Conservation (phyloP, 1,140 invertebrate genomes). For the Drosophila varians region DNA sequence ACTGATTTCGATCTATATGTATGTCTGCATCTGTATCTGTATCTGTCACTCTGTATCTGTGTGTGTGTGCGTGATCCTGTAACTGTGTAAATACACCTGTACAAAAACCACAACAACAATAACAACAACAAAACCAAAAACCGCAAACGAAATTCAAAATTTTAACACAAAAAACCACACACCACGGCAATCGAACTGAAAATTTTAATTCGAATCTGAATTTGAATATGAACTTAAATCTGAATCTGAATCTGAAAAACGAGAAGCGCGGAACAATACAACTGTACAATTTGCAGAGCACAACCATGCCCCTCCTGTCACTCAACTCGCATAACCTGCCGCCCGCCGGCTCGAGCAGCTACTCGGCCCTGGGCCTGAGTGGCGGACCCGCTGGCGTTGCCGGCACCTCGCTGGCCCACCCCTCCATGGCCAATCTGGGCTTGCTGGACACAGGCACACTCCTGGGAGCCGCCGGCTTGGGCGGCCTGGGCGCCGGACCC, state of each 20-base stretch:
- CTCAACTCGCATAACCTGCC: conserved; percentile 85
- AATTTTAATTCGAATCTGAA: conserved; percentile 41
- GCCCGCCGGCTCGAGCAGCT: conserved; percentile 78
- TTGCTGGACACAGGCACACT: conserved; percentile 74
- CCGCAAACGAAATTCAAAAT: conserved; percentile 35
- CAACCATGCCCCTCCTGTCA: conserved; percentile 86
- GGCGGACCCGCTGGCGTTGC: conserved; percentile 20
- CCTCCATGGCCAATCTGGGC: conserved; percentile 70
- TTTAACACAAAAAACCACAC: conserved; percentile 24
- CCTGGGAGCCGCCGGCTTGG: conserved; percentile 46
- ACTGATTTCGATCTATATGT: conserved; percentile 42
- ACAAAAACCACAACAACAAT: conserved; percentile 43
- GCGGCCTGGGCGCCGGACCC: conserved; percentile 49
- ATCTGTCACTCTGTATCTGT: conserved; percentile 33
- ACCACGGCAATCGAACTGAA: conserved; percentile 19
- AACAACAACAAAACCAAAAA: conserved; percentile 27
- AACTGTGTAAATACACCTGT: conserved; percentile 48
- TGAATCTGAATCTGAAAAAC: conserved; percentile 47
- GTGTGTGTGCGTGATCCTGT: conserved; percentile 44
- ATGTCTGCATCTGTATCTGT: conserved; percentile 55
- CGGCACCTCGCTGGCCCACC: conserved; percentile 77
- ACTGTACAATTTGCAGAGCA: conserved; percentile 85
- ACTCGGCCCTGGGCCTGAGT: conserved; percentile 62
- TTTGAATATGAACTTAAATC: conserved; percentile 38
- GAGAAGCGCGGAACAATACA: conserved; percentile 83